Percentiles rank a stretch among this genome's conserved stretches.
Conservation (phyloP, 2,888 invertebrate genomes). For the Nudaria mundana region DNA sequence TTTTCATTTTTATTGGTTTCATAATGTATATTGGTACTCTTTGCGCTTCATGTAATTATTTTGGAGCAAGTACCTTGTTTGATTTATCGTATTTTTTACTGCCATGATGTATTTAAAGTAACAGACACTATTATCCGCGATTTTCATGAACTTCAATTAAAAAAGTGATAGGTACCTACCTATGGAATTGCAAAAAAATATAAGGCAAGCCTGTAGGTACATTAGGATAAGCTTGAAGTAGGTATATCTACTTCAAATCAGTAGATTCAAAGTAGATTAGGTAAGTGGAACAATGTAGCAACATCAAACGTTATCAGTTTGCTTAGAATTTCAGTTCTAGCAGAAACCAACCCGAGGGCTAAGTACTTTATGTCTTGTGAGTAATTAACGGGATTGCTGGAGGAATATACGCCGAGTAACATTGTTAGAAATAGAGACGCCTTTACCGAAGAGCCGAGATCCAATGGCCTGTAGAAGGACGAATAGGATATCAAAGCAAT, state of each 20-base stretch:
- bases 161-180: too few relatives aligned
- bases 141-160: too few relatives aligned
- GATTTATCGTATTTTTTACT: not conserved
- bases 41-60: not conserved
- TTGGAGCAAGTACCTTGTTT: not conserved
- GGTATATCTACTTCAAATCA: too few relatives aligned
- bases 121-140: too few relatives aligned
- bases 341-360: slow-evolving; percentile 18
- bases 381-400: slow-evolving; percentile 67
- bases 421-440: slow-evolving; percentile 49
- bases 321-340: slow-evolving; percentile 13
- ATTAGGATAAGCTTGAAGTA: too few relatives aligned
- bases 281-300: too few relatives aligned
- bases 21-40: too few relatives aligned
- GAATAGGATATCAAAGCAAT: slow-evolving; percentile 74
- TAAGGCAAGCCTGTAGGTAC: too few relatives aligned
- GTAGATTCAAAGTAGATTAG: too few relatives aligned
- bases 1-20: too few relatives aligned
- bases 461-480: slow-evolving; percentile 54
- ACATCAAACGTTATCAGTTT: slow-evolving; percentile 13
- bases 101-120: too few relatives aligned
- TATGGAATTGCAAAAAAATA: too few relatives aligned
- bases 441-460: slow-evolving; percentile 57
- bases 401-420: slow-evolving; percentile 35
- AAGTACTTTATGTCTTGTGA: slow-evolving; percentile 33